These are phyloP conservation scores for Vireo altiloquus DNA, from an alignment of 2,113 vertebrate genomes.

Conservation along the genomic window DNA sequence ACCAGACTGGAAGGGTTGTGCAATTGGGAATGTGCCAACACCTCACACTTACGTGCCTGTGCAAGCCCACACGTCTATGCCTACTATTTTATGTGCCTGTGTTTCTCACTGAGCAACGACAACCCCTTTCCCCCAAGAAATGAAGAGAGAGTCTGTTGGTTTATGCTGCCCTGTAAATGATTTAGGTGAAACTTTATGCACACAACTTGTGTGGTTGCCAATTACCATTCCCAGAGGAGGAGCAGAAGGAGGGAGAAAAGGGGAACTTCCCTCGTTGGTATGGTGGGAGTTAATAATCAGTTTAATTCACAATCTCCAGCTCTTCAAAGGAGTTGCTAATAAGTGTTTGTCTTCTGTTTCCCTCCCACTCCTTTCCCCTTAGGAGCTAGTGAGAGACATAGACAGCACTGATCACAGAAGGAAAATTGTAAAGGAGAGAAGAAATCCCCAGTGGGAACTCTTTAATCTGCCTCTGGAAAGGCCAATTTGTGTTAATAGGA, in stretches of 20 bases:
- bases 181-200: background rate
- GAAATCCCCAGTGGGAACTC: constrained; percentile 42
- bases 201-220: background rate
- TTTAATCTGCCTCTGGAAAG: constrained; percentile 65
- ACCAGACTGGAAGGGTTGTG: background rate
- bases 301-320: constrained; percentile 32
- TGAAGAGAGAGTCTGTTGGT: background rate
- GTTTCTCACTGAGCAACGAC: background rate
- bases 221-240: background rate
- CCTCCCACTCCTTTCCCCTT: constrained; percentile 38
- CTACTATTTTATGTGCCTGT: background rate
- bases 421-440: constrained; percentile 45
- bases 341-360: constrained; percentile 52
- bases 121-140: background rate
- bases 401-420: constrained; percentile 48
- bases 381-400: constrained; percentile 37
- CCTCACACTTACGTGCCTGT: background rate
- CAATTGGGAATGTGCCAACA: background rate
- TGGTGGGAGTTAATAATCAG: constrained; percentile 35
- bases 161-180: background rate
- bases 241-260: background rate
- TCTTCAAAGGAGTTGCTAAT: constrained; percentile 63
- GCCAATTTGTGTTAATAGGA: constrained; percentile 63
- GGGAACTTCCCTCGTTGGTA: background rate
- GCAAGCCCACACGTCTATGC: no score